Evolutionary conservation across 2,113 vertebrate genomes (phyloP).

Genomic region (Clarias macrocephalus): DNA sequence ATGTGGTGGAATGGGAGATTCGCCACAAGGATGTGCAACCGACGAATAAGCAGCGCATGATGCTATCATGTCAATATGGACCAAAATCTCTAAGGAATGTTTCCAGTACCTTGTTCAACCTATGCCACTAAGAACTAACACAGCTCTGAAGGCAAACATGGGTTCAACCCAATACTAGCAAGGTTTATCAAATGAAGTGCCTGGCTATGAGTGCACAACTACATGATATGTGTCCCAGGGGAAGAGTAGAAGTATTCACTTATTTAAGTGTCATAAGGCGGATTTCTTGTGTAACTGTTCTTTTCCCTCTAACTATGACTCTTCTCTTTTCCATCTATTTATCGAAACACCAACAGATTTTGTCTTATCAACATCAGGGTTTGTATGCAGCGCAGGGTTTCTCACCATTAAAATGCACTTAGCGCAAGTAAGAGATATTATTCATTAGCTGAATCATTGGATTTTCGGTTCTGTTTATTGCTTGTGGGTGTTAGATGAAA

Average conservation of each 20-base stretch:
- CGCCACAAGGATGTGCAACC: no score
- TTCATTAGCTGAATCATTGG: slow-evolving; percentile 62
- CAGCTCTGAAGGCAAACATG: no score
- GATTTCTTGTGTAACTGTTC: slow-evolving; percentile 4
- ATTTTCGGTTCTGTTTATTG: slow-evolving; percentile 54
- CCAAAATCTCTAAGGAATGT: no score
- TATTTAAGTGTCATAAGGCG: not conserved
- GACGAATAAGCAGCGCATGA: no score
- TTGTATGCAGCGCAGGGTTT: slow-evolving; percentile 50
- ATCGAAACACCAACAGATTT: not conserved
- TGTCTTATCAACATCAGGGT: not conserved
- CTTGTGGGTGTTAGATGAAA: slow-evolving; percentile 67
- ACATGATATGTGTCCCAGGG: not conserved
- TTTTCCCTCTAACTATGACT: not conserved
- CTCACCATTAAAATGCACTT: slow-evolving; percentile 58
- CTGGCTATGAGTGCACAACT: not conserved
- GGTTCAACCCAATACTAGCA: no score
- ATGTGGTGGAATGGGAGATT: no score
- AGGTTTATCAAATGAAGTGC: no score
- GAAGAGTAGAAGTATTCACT: not conserved
- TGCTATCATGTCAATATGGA: no score
- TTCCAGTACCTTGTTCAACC: no score
- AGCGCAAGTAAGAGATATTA: slow-evolving; percentile 19
- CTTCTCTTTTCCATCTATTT: not conserved
- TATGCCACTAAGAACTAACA: no score